Evolutionary conservation across 2,797 vertebrate genomes (phyloP), one percentile per base, ranked within the genome.

Genomic region (Macroramphosus scolopax): DNA sequence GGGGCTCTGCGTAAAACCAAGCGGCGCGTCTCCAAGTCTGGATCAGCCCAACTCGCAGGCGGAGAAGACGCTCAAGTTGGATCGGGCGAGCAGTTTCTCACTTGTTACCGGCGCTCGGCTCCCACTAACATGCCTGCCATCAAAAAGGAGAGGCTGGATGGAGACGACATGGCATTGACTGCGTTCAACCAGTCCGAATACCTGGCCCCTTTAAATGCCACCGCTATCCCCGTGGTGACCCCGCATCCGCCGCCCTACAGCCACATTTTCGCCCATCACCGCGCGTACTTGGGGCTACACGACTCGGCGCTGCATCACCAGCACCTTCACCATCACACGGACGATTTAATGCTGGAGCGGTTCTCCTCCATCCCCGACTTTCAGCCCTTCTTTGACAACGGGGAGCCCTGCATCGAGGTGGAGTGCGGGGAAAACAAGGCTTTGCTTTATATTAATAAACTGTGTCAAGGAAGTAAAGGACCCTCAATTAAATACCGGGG

Each of bases 341-440:
- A 93, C 75, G 94, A 95, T 86, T 89, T 94, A 77, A 89, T 93
- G 89, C 90, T 95, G 77, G 94, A 95, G 90, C 91, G 94, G 81
- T 93, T 96, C 81, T 92, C 93, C 59, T 92, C 93, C 56, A 89
- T 93, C 52, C 93, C 94, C 34, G 95, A 97, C 83, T 97, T 97
- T 84, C 95, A 97, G 87, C 95, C 95, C 30, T 92, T 97, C 77
- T 93, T 96, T 72, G 95, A 97, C 87, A 91, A 91, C 91, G 95
- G 95, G 32, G 94, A 98, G 81, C 96, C 95, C 8, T 98, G 95
- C 86, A 94, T 98, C 77, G 95, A 98, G 89, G 96, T 98, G 89
- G 96, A 98, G 85, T 98, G 96, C 83, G 96, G 96, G 45, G 93
- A 97, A 81, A 98, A 98, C 87, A 95, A 94, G 81, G 96, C 96